A percentile compares a stretch with the other conserved stretches of the same genome.
Evolutionary conservation across 1,140 invertebrate species (phyloP).

Genomic region (Pemphigus obesinymphae): DNA sequence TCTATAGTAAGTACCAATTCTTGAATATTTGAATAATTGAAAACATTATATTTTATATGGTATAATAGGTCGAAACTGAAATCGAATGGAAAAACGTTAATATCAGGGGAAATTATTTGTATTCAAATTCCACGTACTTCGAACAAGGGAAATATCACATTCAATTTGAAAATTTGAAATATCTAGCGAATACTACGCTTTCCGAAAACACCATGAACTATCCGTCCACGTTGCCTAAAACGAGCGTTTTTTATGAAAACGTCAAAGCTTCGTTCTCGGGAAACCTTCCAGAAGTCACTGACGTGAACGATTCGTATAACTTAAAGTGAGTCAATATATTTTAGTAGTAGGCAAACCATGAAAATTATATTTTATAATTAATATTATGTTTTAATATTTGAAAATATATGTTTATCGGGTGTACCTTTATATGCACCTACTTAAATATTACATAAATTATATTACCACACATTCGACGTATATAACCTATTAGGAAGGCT

Average conservation of each 20-base stretch:
- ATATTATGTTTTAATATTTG: not conserved
- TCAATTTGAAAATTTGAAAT: not conserved
- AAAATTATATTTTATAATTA: not conserved
- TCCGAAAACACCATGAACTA: not conserved
- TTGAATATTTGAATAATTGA: not conserved
- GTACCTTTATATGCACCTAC: too few relatives aligned
- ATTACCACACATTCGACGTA: too few relatives aligned
- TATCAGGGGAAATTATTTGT: not conserved
- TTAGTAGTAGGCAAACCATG: too few relatives aligned
- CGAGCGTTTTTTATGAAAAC: not conserved
- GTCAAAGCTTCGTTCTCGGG: not conserved
- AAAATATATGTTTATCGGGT: too few relatives aligned
- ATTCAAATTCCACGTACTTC: not conserved
- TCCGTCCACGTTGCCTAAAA: not conserved
- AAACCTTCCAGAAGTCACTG: not conserved
- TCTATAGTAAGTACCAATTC: too few relatives aligned
- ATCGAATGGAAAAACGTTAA: not conserved
- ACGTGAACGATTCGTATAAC: not conserved
- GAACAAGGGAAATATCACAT: not conserved
- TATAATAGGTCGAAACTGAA: not conserved
- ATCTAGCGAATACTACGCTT: not conserved
- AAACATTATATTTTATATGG: not conserved
- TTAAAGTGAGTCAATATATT: not conserved
- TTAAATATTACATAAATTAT: too few relatives aligned
- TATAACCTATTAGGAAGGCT: too few relatives aligned